Evolutionary conservation across 1,140 invertebrate species (phyloP).

Genomic region (Leptestheria dahalacensis): DNA sequence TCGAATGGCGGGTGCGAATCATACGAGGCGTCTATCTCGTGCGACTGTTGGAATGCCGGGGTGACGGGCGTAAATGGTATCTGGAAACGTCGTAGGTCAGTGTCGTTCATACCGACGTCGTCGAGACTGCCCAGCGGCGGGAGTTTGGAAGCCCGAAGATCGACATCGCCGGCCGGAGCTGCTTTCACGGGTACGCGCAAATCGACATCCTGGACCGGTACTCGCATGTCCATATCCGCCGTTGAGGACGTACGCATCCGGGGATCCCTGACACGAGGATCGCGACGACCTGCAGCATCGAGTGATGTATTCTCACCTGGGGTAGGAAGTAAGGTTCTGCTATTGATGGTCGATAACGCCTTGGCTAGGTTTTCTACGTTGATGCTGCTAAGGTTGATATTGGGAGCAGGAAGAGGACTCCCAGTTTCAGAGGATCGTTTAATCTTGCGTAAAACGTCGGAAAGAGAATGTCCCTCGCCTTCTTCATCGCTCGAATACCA

Average conservation of each 20-base stretch:
- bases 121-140: constrained; percentile 12
- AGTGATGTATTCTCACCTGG: constrained; percentile 6
- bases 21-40: constrained; percentile 66
- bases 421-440: constrained; percentile 1
- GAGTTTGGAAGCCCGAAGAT: constrained; percentile 15
- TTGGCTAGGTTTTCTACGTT: constrained; percentile 56
- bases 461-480: constrained; percentile 23
- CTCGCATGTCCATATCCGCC: constrained; percentile 20
- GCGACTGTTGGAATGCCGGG: constrained; percentile 59
- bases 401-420: neutral
- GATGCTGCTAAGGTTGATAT: constrained; percentile 27
- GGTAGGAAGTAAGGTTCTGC: constrained; percentile 24
- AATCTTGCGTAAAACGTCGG: constrained; percentile 25
- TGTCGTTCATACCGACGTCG: constrained; percentile 18
- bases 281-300: constrained; percentile 13
- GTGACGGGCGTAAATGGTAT: constrained; percentile 53
- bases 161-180: constrained; percentile 18
- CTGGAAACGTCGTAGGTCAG: constrained; percentile 46
- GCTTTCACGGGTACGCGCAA: neutral
- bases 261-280: constrained; percentile 14
- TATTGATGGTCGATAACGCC: constrained; percentile 43
- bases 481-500: constrained; percentile 66
- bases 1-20: constrained; percentile 52
- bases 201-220: constrained; percentile 19
- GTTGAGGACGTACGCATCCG: constrained; percentile 28